Evolutionary conservation across 2,113 vertebrate genomes (phyloP), one percentile per base, ranked within the genome.

Genomic region (Clarias macrocephalus): DNA sequence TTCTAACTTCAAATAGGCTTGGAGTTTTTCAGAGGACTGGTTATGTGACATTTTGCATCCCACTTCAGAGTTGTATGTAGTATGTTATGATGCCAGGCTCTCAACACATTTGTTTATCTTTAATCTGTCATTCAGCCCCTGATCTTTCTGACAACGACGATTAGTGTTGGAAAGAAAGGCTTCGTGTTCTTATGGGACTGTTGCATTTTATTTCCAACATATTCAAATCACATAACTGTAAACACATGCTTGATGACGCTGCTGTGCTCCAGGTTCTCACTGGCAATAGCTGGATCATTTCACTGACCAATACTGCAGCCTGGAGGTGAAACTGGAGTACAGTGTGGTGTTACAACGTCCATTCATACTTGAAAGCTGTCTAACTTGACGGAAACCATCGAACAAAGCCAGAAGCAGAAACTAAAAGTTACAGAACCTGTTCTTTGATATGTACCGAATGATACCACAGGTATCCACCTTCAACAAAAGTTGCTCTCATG

Each of bases 271-370:
- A 1, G 8, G 5, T 80, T 28, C 28, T 59, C 9, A 0, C n/a
- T 33, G 54, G 77, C n/a, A 80, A 11, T 21, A 21, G n/a, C 54
- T 19, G 54, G 21, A 59, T 81, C 63, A 70, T 83, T 88, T 87
- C 68, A 75, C 82, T 86, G 52, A 59, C 59, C 89, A 88, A 86
- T 28, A 86, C 84, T 84, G 89, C 89, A 76, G 37, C 87, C 89
- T 63, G 76, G 80, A 88, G 89, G 87, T 75, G 25, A 84, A 90
- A 84, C 80, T 72, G 48, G 18, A 57, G 30, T 30, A 57, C 37
- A 83, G 12, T 37, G 25, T 59, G 23, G 23, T n/a, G 56, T 4
- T 9, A 28, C 56, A 59, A 60, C 9, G 57, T 52, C 72, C 13
- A n/a, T 48, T 63, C 19, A 8, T 33, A n/a, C 23, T 8, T 12